These are phyloP conservation scores for Hemicrepidius hirtus DNA, from an alignment of 2,888 invertebrate genomes.

Conservation along the genomic window DNA sequence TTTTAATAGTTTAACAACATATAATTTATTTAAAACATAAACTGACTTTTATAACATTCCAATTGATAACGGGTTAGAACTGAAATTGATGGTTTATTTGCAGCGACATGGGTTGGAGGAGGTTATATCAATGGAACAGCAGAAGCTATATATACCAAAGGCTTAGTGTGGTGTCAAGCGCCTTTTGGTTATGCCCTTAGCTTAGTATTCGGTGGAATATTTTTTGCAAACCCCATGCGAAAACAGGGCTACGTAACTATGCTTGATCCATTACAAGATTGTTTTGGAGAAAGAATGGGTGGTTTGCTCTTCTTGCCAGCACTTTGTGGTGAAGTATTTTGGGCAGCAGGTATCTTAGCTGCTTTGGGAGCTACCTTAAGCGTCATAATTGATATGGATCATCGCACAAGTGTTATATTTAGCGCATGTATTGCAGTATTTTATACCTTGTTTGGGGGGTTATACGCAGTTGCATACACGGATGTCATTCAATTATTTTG, in stretches of 20 bases:
- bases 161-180: slow-evolving; percentile 98
- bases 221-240: slow-evolving; percentile 99
- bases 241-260: slow-evolving; percentile 98
- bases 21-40: too few relatives aligned
- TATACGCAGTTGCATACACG: slow-evolving; percentile 99
- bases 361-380: slow-evolving; percentile 97
- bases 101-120: slow-evolving; percentile 99
- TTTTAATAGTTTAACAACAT: too few relatives aligned
- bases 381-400: slow-evolving; percentile 97
- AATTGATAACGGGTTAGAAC: background rate
- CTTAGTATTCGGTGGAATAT: slow-evolving; percentile 95
- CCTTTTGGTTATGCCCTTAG: slow-evolving; percentile 99
- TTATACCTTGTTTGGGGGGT: slow-evolving; percentile 97
- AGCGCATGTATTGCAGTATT: slow-evolving; percentile 97
- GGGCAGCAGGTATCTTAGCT: slow-evolving; percentile 98
- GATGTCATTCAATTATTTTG: slow-evolving; percentile 98
- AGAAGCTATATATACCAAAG: slow-evolving; percentile 95
- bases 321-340: slow-evolving; percentile 97
- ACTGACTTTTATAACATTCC: background rate
- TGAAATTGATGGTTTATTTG: slow-evolving; percentile 51
- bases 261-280: slow-evolving; percentile 98
- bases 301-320: slow-evolving; percentile 97
- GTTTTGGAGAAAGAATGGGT: slow-evolving; percentile 98
- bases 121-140: slow-evolving; percentile 99
- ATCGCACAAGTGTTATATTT: slow-evolving; percentile 92